Evolutionary conservation across 2,113 vertebrate genomes (phyloP).

Genomic region (Clarias batrachus): DNA sequence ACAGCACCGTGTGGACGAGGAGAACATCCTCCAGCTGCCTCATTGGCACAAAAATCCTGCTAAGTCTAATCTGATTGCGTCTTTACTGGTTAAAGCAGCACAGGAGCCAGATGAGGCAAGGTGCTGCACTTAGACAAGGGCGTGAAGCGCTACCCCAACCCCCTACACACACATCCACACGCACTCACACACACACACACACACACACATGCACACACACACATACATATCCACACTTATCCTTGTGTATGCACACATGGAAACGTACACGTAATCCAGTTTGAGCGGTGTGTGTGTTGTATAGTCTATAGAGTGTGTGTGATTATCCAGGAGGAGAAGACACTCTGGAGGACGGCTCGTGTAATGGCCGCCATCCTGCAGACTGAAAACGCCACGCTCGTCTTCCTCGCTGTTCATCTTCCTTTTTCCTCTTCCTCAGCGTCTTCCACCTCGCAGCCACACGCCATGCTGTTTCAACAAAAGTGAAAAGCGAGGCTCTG

Average conservation of each 20-base stretch:
- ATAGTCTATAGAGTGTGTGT: neutral
- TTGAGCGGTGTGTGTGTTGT: neutral
- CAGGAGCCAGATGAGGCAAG: neutral
- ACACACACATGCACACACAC: neutral
- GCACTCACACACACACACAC: neutral
- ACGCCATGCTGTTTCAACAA: constrained; percentile 73
- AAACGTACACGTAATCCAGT: neutral
- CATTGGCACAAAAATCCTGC: neutral
- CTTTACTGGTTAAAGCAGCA: constrained; percentile 2
- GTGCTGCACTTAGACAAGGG: constrained; percentile 16
- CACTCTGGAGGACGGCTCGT: neutral
- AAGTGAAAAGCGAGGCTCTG: constrained; percentile 77
- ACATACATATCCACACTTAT: neutral
- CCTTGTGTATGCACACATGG: neutral
- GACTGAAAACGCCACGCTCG: constrained; percentile 42
- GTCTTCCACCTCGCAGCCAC: constrained; percentile 61
- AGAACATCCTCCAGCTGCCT: constrained; percentile 20
- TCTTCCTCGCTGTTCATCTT: neutral
- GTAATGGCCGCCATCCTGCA: constrained; percentile 47
- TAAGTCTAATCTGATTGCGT: constrained; percentile 19
- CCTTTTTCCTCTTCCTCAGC: constrained; percentile 1
- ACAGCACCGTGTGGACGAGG: neutral
- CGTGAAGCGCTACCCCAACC: neutral
- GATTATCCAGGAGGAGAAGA: constrained; percentile 13
- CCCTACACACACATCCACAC: neutral